Conservation (phyloP, 2,888 invertebrate species). For the Leptopilina myrica region DNA sequence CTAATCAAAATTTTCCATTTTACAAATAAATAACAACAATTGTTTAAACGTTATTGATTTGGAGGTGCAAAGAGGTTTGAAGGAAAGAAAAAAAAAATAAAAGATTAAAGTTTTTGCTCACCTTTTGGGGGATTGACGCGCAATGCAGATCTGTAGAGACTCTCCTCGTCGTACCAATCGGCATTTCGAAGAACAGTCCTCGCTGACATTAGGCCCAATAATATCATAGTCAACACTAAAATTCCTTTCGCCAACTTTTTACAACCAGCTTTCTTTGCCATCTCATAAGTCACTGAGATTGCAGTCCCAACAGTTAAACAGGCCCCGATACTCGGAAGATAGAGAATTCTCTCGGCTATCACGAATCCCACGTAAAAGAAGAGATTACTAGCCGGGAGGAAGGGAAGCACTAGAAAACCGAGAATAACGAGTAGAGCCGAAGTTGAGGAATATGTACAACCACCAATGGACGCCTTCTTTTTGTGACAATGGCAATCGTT, state of each 20-base stretch:
- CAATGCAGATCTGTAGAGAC: slow-evolving; percentile 93
- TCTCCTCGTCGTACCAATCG: slow-evolving; percentile 96
- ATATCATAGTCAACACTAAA: slow-evolving; percentile 78
- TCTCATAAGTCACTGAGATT: slow-evolving; percentile 70
- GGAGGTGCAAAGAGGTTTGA: too few species aligned
- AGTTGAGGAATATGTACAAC: slow-evolving; percentile 50
- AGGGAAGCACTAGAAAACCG: slow-evolving; percentile 90
- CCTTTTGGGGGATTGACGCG: slow-evolving; percentile 98
- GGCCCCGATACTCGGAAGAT: slow-evolving; percentile 96
- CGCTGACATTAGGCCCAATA: slow-evolving; percentile 83
- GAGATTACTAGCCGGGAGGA: slow-evolving; percentile 96
- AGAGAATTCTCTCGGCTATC: slow-evolving; percentile 96
- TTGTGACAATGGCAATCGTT: slow-evolving; percentile 77
- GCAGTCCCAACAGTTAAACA: slow-evolving; percentile 90
- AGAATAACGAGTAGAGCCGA: slow-evolving; percentile 56
- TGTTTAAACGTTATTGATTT: too few species aligned
- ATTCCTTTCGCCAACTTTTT: slow-evolving; percentile 61
- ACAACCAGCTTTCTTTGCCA: slow-evolving; percentile 74
- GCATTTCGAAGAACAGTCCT: slow-evolving; percentile 89
- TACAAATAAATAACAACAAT: too few species aligned
- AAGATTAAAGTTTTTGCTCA: too few species aligned
- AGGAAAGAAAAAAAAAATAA: too few species aligned
- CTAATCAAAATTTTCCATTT: too few species aligned
- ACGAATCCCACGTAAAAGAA: slow-evolving; percentile 99
- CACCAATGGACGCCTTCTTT: slow-evolving; percentile 57